phyloP scores from a whole-genome alignment of 2,113 vertebrate genomes.

The Mesocricetus auratus region DNA sequence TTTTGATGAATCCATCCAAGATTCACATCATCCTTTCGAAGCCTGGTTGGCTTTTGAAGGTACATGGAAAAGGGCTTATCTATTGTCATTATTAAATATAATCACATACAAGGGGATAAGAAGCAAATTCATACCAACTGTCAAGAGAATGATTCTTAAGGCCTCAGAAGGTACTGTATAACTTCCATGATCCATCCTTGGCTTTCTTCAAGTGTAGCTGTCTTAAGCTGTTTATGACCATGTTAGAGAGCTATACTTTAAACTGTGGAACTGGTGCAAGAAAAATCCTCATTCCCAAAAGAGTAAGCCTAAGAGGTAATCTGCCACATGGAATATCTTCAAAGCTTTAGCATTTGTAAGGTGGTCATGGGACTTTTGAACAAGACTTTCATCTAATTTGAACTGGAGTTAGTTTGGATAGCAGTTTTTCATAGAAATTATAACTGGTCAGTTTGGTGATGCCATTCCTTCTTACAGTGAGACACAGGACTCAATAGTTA shows the following conservation, averaged over 20 bases:
- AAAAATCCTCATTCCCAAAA: neutral
- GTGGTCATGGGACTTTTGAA: neutral
- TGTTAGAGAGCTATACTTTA: neutral
- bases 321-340: neutral
- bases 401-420: neutral
- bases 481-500: neutral
- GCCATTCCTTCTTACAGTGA: neutral
- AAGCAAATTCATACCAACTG: neutral
- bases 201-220: neutral
- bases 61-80: slow-evolving; percentile 1
- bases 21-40: slow-evolving; percentile 20
- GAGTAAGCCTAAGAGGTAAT: neutral
- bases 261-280: neutral
- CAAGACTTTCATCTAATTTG: neutral
- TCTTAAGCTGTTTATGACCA: neutral
- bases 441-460: neutral
- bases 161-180: neutral
- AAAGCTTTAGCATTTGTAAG: neutral
- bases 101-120: neutral
- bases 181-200: neutral
- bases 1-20: slow-evolving; percentile 60
- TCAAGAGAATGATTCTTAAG: neutral
- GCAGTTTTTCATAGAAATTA: neutral
- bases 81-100: neutral
- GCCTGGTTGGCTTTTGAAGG: neutral